Evolutionary conservation across 2,113 vertebrate genomes (phyloP), one percentile per base, ranked within the genome.

Genomic region (Lethenteron camtschaticum): DNA sequence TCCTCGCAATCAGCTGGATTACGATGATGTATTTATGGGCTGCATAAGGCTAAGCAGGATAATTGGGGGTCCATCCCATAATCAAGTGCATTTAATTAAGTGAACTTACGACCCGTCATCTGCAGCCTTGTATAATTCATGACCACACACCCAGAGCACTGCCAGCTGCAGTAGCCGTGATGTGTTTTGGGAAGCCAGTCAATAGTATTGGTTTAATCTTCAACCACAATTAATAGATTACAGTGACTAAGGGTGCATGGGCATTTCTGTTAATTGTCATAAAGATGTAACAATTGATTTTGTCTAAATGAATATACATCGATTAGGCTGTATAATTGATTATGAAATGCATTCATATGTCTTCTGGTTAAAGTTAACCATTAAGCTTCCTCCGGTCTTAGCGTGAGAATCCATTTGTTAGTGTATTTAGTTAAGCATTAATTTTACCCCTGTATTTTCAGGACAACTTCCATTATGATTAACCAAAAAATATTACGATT

Each of bases 11-110:
- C 9, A 16, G n/a, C 63, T 66, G 78, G 80, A 79, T 82, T 82
- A 81, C 79, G 81, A 79, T 77, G 78, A 83, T 82, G 78, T 80
- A 81, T 82, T 77, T 78, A 78, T 77, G 79, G 81, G 63, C 24
- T 83, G 78, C 76, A 73, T 77, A 79, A 66, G 63, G 84, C 78
- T 83, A 84, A 85, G 79, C 80, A 79, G 79, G 82, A 82, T 85
- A 81, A 85, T 84, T 81, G 83, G 84, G 82, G 79, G 76, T 41
- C 79, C 79, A 81, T 82, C 80, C 79, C 84, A 84, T 84, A 82
- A 84, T 85, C 81, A 83, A 82, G 83, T 80, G 79, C 81, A 82
- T 85, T 84, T 85, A 86, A 85, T 86, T 85, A 87, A 81, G 84
- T 66, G 63, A 66, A n/a, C 63, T 66, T 66, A 8, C 63, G 63